phyloP scores from a whole-genome alignment of 2,113 vertebrate genomes.

The Grammatotria lemairii region DNA sequence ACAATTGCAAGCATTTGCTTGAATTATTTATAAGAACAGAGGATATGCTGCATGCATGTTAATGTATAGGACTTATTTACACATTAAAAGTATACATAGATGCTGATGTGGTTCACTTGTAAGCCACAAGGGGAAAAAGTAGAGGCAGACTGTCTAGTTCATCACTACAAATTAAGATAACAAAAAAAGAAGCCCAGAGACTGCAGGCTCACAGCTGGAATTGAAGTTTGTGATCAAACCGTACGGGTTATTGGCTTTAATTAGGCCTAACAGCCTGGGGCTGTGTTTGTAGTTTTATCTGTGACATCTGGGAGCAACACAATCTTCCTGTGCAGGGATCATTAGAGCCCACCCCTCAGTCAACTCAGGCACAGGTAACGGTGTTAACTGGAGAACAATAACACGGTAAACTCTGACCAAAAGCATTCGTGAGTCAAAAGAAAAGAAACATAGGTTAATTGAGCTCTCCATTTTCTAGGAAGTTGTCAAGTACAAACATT shows the following conservation, averaged over 20 bases:
- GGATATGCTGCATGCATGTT: neutral
- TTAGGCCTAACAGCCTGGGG: conserved; percentile 14
- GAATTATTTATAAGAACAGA: neutral
- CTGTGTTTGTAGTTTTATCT: conserved; percentile 25
- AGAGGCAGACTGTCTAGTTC: neutral
- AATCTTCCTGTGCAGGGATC: neutral
- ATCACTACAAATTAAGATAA: conserved; percentile 10
- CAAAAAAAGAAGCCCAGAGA: neutral
- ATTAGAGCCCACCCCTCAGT: neutral
- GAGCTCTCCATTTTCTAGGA: neutral
- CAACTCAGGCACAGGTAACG: neutral
- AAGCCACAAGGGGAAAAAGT: neutral
- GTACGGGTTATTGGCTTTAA: conserved; percentile 35
- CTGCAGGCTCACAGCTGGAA: neutral
- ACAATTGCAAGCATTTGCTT: neutral
- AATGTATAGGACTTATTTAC: neutral
- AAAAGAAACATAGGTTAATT: neutral
- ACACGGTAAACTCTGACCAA: neutral
- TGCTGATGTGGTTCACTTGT: neutral
- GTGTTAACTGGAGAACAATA: neutral
- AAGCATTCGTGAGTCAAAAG: neutral
- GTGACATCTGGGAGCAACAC: neutral
- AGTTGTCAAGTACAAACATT: neutral
- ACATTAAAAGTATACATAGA: neutral
- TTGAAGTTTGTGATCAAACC: conserved; percentile 30